Evolutionary conservation across 2,797 vertebrate species (phyloP).

Genomic region (Carduelis carduelis): DNA sequence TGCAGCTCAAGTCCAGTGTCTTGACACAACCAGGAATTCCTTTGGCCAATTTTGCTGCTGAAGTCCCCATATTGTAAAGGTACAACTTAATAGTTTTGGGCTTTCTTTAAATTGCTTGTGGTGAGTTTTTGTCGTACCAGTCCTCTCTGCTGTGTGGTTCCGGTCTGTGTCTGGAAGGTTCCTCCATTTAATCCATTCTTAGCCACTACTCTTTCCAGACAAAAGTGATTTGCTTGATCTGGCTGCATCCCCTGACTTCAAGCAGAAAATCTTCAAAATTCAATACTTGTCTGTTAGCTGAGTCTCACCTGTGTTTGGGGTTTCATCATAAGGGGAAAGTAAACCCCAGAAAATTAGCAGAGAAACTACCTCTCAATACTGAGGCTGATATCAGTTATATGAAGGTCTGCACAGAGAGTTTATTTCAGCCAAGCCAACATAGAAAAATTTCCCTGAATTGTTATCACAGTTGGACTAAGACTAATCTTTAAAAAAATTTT

Average conservation of each 20-base stretch:
- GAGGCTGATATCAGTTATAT: not conserved
- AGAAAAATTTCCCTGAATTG: not conserved
- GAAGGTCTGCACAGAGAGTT: not conserved
- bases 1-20: fast-evolving
- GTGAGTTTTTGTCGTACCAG: not conserved
- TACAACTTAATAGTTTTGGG: not conserved
- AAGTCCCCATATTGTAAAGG: not conserved
- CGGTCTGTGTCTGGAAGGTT: not conserved
- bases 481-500: not conserved
- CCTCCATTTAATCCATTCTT: not conserved
- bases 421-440: not conserved
- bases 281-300: not conserved
- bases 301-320: not conserved
- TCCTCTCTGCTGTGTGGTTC: not conserved
- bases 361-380: not conserved
- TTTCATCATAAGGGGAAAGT: not conserved
- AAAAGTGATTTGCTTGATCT: not conserved
- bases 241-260: not conserved
- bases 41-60: not conserved
- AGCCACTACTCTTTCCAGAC: not conserved
- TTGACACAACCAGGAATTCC: not conserved
- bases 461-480: not conserved
- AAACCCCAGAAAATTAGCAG: not conserved
- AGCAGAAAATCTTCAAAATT: not conserved
- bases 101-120: not conserved